These are phyloP conservation scores for Megaustenia siamemsis DNA, from an alignment of 2,888 invertebrate species.

Conservation along the genomic window DNA sequence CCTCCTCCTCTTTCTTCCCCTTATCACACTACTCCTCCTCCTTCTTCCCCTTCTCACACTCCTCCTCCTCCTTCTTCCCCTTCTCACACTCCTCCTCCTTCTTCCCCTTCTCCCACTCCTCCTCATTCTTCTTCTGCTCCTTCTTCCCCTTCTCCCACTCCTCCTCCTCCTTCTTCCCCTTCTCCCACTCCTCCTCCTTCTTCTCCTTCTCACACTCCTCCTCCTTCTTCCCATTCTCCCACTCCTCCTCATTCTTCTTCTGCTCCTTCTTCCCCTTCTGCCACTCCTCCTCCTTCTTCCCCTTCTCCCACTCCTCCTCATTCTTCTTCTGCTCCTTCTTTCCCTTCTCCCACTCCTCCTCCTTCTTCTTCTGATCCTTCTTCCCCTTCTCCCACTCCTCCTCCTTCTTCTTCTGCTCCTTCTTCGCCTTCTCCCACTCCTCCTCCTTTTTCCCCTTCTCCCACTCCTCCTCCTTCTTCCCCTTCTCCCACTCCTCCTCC, in stretches of 20 bases:
- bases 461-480: too few species aligned
- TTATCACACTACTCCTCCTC: not conserved
- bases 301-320: too few species aligned
- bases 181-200: not conserved
- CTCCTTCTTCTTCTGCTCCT: too few species aligned
- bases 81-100: not conserved
- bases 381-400: too few species aligned
- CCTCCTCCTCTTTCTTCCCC: not conserved
- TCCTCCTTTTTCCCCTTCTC: too few species aligned
- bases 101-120: not conserved
- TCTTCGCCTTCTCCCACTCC: too few species aligned
- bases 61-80: not conserved
- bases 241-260: not conserved
- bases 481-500: too few species aligned
- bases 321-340: too few species aligned
- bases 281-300: not conserved
- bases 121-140: not conserved
- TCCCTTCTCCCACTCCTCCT: too few species aligned
- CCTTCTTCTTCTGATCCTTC: too few species aligned
- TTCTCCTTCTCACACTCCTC: not conserved
- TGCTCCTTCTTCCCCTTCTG: not conserved
- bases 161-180: not conserved
- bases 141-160: too few species aligned
- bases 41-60: not conserved
- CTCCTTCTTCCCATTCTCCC: not conserved